Evolutionary conservation across 2,797 vertebrate species (phyloP).

Genomic region (Tapera naevia): DNA sequence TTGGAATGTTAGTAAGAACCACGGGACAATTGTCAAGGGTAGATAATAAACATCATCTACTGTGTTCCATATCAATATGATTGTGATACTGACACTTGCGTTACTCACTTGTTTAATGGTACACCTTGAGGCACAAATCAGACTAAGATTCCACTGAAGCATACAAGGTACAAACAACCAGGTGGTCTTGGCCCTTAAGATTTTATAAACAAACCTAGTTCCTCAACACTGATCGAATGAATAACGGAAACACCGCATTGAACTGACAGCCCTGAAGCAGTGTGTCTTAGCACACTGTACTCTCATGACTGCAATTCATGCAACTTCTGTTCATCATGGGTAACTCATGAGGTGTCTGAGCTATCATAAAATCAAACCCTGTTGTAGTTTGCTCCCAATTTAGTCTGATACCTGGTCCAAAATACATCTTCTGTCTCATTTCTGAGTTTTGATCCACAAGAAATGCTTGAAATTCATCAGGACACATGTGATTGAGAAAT

Average conservation of each 20-base stretch:
- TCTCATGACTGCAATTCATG: background rate
- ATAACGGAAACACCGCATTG: background rate
- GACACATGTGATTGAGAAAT: background rate
- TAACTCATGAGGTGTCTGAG: background rate
- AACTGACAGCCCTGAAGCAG: background rate
- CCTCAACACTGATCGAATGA: background rate
- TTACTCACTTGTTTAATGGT: background rate
- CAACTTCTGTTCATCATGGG: background rate
- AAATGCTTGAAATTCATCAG: background rate
- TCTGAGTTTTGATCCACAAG: background rate
- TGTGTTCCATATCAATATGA: background rate
- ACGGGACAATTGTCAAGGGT: background rate
- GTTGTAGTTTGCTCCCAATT: background rate
- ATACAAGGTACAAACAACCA: background rate
- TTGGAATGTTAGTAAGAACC: background rate
- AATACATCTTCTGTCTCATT: background rate
- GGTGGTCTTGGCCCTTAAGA: background rate
- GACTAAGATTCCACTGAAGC: background rate
- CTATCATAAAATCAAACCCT: background rate
- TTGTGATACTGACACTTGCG: background rate
- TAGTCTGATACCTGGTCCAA: background rate
- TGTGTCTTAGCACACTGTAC: background rate
- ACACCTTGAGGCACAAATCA: background rate
- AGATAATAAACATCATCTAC: constrained; percentile 23
- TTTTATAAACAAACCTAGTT: background rate